Conservation (phyloP, 2,797 vertebrate genomes). For the Channallabes apus region DNA sequence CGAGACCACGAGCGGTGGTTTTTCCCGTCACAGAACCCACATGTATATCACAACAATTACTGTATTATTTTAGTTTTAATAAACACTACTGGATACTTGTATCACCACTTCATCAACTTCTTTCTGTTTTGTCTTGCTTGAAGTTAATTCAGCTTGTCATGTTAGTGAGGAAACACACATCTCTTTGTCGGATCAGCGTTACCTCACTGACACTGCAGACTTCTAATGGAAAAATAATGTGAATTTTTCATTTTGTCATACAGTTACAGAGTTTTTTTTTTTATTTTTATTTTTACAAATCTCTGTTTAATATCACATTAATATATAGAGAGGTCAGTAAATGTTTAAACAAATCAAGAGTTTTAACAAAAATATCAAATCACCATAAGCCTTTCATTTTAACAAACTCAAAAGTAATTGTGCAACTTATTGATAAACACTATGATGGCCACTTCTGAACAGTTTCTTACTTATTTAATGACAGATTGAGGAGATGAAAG, state of each 20-base stretch:
- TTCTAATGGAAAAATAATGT: too few species aligned
- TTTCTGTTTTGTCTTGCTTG: background rate
- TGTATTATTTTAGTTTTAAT: background rate
- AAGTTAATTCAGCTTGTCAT: background rate
- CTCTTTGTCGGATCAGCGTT: background rate
- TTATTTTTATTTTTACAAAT: background rate
- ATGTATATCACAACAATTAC: background rate
- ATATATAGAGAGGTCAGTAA: background rate
- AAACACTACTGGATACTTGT: background rate
- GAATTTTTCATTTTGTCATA: background rate
- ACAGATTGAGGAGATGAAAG: too few species aligned
- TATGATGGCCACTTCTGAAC: too few species aligned
- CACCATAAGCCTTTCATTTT: too few species aligned
- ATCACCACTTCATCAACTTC: background rate
- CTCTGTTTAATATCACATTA: background rate
- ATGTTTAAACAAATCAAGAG: too few species aligned
- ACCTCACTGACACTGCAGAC: constrained; percentile 4
- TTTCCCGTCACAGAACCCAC: background rate
- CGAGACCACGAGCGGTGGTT: background rate
- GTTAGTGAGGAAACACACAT: background rate
- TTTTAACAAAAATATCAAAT: too few species aligned
- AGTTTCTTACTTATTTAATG: too few species aligned
- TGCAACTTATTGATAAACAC: too few species aligned
- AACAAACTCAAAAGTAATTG: too few species aligned
- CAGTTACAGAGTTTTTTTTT: background rate